Percentiles rank a stretch among this genome's conserved stretches.
Evolutionary conservation across 1,140 invertebrate genomes (phyloP).

Genomic region (Scaptomyza graminum): DNA sequence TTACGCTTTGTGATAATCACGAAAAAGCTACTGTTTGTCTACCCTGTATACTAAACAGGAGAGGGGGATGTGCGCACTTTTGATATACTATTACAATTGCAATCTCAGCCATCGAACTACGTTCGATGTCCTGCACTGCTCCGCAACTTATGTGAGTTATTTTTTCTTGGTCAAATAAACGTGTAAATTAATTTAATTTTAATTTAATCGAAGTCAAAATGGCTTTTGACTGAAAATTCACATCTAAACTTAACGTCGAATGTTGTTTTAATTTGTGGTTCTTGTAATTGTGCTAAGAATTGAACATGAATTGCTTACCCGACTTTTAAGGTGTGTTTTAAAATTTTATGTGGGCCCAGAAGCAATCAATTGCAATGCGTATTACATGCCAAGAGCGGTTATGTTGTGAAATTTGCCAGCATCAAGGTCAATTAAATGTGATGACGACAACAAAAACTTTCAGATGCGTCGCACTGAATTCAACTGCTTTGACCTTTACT

Average conservation of each 20-base stretch:
- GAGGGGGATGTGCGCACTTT: not conserved
- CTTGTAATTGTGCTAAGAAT: slow-evolving; percentile 38
- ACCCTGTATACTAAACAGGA: slow-evolving; percentile 9
- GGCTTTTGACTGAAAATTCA: not conserved
- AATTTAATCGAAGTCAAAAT: no score
- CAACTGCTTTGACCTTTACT: slow-evolving; percentile 60
- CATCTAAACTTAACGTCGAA: not conserved
- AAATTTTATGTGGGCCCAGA: slow-evolving; percentile 33
- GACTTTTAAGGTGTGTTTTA: slow-evolving; percentile 35
- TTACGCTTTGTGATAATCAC: slow-evolving; percentile 33
- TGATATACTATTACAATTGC: not conserved
- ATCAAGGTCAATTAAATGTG: slow-evolving; percentile 56
- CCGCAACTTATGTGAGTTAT: no score
- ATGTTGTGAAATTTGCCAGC: slow-evolving; percentile 69
- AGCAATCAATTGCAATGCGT: slow-evolving; percentile 55
- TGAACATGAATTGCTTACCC: slow-evolving; percentile 42
- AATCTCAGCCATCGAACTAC: no score
- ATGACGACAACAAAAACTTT: slow-evolving; percentile 21
- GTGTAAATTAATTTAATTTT: not conserved
- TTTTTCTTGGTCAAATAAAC: no score
- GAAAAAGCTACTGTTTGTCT: slow-evolving; percentile 54
- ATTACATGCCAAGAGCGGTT: slow-evolving; percentile 65
- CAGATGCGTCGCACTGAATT: slow-evolving; percentile 3
- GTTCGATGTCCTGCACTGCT: no score
- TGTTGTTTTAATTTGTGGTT: not conserved